Conservation (phyloP, 2,888 invertebrate species). For the Volucella inanis region DNA sequence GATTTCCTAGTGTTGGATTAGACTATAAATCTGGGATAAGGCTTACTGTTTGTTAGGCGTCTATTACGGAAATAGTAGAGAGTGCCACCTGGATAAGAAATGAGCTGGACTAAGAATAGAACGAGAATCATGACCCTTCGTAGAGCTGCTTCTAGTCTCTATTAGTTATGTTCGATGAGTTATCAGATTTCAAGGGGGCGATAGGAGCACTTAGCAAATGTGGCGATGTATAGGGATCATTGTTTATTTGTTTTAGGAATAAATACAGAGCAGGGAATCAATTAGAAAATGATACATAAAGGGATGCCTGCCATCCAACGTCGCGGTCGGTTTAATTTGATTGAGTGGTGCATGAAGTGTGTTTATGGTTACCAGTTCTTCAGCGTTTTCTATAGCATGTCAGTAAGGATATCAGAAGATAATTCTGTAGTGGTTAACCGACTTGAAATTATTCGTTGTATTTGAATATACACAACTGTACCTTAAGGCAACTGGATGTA, state of each 20-base stretch:
- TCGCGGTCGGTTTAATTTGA: slow-evolving; percentile 32
- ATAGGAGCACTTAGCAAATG: slow-evolving; percentile 56
- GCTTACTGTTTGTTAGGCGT: slow-evolving; percentile 39
- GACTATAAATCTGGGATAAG: slow-evolving; percentile 56
- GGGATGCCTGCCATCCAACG: neutral
- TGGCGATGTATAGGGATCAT: slow-evolving; percentile 23
- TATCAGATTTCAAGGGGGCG: slow-evolving; percentile 38
- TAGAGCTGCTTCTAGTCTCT: neutral
- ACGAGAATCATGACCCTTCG: slow-evolving; percentile 26
- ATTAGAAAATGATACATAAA: slow-evolving; percentile 64
- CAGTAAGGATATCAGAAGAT: too few relatives aligned
- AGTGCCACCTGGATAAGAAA: slow-evolving; percentile 54
- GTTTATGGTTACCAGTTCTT: too few relatives aligned
- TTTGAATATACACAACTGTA: too few relatives aligned
- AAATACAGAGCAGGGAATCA: slow-evolving; percentile 46
- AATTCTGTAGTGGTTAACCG: too few relatives aligned
- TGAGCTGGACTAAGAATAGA: slow-evolving; percentile 60
- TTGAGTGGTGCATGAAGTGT: neutral
- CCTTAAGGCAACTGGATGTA: too few relatives aligned
- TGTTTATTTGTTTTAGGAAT: slow-evolving; percentile 22
- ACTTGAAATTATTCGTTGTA: too few relatives aligned
- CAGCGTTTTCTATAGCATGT: too few relatives aligned
- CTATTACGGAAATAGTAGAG: slow-evolving; percentile 37
- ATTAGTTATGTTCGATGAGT: slow-evolving; percentile 44
- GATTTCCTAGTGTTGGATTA: slow-evolving; percentile 44